Evolutionary conservation across 2,113 vertebrate genomes (phyloP).

Genomic region (Dinomys branickii): DNA sequence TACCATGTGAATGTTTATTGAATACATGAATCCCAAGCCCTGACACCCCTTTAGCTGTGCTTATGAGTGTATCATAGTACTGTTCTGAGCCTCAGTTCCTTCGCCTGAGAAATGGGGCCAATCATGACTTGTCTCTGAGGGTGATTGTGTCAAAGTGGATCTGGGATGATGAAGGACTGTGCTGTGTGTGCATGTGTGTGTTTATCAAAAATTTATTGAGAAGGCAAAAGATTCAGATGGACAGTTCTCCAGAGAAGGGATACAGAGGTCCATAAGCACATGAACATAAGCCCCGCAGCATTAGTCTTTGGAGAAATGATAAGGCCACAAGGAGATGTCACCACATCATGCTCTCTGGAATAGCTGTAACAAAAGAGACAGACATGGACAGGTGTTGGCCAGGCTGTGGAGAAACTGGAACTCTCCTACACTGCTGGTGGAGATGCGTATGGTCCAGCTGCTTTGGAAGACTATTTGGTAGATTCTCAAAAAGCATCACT

Average conservation of each 20-base stretch:
- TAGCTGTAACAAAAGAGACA: not conserved
- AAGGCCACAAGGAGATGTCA: not conserved
- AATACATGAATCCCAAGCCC: not conserved
- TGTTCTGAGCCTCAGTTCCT: not conserved
- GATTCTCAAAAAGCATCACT: not conserved
- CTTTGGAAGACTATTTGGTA: not conserved
- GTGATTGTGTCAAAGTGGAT: not conserved
- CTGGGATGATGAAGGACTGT: not conserved
- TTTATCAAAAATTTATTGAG: not conserved
- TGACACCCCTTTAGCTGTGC: not conserved
- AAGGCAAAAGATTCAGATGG: not conserved
- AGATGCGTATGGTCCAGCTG: not conserved
- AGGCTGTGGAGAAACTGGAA: not conserved
- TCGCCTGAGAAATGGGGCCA: not conserved
- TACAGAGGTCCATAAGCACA: not conserved
- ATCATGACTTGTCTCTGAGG: not conserved
- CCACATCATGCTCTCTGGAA: not conserved
- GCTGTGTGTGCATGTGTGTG: not conserved
- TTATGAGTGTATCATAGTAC: not conserved
- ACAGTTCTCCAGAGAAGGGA: not conserved
- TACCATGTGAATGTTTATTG: not conserved
- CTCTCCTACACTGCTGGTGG: not conserved
- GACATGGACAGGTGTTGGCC: not conserved
- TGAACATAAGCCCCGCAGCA: not conserved
- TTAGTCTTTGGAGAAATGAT: not conserved